Percentiles rank a stretch among this genome's conserved stretches.
phyloP scores from a whole-genome alignment of 1,140 invertebrate genomes.

The Trachelipus rathkii region DNA sequence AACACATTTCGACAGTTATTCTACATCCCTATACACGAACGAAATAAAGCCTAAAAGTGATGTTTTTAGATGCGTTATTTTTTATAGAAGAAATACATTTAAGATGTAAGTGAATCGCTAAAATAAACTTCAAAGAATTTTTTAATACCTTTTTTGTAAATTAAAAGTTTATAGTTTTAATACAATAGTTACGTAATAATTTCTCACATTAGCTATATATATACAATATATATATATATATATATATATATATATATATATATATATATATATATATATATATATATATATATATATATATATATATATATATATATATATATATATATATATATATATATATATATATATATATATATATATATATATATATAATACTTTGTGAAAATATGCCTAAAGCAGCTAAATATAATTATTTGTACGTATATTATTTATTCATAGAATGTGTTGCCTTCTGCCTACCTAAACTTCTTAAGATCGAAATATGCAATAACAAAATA shows the following conservation, averaged over 20 bases:
- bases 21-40: no score
- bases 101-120: no score
- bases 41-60: no score
- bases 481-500: constrained; percentile 3
- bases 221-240: no score
- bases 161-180: no score
- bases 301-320: constrained; percentile 1
- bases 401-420: not conserved
- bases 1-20: no score
- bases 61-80: no score
- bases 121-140: no score
- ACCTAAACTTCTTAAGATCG: not conserved
- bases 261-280: constrained; percentile 15
- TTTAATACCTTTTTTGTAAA: no score
- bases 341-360: constrained; percentile 15
- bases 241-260: not conserved
- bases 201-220: no score
- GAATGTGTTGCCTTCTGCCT: not conserved
- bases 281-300: not conserved
- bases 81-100: no score
- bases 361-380: not conserved
- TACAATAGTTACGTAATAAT: no score
- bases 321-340: constrained; percentile 15
- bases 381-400: not conserved
- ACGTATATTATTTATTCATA: constrained; percentile 6